Conservation (phyloP, 2,888 invertebrate species). For the Tachystola acroxantha region DNA sequence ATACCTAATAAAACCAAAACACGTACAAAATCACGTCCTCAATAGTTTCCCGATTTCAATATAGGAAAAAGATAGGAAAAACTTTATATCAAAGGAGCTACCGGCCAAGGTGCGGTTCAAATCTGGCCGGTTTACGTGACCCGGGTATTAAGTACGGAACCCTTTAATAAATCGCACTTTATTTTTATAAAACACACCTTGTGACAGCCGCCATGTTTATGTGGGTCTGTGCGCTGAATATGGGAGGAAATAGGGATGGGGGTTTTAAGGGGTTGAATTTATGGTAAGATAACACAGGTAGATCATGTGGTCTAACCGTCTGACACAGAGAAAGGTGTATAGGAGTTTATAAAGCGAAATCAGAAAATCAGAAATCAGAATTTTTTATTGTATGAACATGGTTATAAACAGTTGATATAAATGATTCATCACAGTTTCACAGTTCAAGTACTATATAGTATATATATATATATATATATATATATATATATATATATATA, state of each 20-base stretch:
- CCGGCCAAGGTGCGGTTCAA: constrained; percentile 48
- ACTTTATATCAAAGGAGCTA: constrained; percentile 61
- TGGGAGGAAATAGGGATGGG: constrained; percentile 23
- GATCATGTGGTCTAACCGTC: no score
- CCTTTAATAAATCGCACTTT: constrained; percentile 73
- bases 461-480: no score
- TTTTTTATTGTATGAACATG: no score
- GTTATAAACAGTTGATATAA: no score
- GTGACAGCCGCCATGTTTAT: constrained; percentile 61
- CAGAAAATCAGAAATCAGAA: no score
- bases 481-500: no score
- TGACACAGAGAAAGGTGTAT: no score
- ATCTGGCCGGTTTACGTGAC: constrained; percentile 66
- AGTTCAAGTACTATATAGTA: no score
- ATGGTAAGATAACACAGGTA: no score
- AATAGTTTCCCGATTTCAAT: constrained; percentile 60
- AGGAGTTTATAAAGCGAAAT: no score
- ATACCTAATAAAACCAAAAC: constrained; percentile 17
- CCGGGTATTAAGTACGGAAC: constrained; percentile 33
- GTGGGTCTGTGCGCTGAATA: constrained; percentile 56
- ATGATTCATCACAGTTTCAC: no score
- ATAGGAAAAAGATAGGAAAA: constrained; percentile 39
- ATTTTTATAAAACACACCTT: constrained; percentile 70
- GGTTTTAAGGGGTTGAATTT: background rate
- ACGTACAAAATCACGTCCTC: constrained; percentile 26